A percentile compares a stretch with the other conserved stretches of the same genome.
Conservation (phyloP, 2,797 vertebrate genomes). For the Cossypha dichroa region DNA sequence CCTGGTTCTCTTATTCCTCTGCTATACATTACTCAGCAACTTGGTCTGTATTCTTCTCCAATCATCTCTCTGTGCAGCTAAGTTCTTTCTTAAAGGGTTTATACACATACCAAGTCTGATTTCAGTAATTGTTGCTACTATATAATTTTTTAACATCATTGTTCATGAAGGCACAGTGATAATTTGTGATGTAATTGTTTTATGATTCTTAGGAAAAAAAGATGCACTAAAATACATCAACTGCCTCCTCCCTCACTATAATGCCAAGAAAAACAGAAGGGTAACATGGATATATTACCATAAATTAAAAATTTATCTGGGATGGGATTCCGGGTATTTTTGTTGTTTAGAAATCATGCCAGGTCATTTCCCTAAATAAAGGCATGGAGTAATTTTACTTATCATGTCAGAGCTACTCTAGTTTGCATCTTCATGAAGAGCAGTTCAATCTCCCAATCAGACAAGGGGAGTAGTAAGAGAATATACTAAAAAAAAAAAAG, state of each 20-base stretch:
- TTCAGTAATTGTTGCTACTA: not conserved
- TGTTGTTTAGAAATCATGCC: not conserved
- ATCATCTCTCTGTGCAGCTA: not conserved
- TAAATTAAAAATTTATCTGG: not conserved
- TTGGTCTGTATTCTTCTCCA: not conserved
- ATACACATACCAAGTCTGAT: not conserved
- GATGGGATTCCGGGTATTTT: not conserved
- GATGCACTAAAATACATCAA: not conserved
- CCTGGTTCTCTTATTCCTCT: not conserved
- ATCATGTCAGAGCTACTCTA: not conserved
- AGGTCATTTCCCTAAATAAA: not conserved
- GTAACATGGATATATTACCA: not conserved
- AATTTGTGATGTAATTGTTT: not conserved
- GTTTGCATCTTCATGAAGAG: not conserved
- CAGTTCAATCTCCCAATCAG: not conserved
- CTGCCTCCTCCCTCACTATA: not conserved
- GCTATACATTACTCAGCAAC: not conserved
- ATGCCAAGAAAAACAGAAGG: not conserved
- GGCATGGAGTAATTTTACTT: not conserved
- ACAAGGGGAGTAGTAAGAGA: not conserved
- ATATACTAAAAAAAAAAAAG: not conserved
- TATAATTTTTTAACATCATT: not conserved
- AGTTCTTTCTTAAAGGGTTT: not conserved
- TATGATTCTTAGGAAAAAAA: not conserved
- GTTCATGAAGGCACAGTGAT: not conserved